Percentiles rank a stretch among this genome's conserved stretches.
Evolutionary conservation across 2,113 vertebrate species (phyloP).

Genomic region (Columbina picui): DNA sequence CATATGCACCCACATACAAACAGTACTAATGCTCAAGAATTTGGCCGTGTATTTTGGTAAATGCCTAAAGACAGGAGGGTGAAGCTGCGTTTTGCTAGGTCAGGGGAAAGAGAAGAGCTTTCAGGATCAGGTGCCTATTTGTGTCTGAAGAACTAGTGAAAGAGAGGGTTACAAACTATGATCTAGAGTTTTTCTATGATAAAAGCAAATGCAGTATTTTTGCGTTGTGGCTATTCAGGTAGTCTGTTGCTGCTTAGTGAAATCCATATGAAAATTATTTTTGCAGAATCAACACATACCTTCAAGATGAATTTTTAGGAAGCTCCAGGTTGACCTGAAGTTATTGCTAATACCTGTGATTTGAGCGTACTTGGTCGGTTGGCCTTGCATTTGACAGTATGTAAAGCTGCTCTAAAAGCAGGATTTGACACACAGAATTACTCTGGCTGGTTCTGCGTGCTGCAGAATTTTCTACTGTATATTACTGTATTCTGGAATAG

Average conservation of each 20-base stretch:
- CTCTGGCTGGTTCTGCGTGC: background rate
- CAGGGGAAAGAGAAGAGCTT: background rate
- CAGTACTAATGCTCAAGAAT: background rate
- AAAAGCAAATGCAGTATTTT: background rate
- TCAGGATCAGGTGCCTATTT: background rate
- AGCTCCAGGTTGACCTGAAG: background rate
- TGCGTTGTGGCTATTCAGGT: background rate
- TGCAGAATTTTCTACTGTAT: background rate
- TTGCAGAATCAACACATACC: accelerated
- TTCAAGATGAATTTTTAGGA: background rate
- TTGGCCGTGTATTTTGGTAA: background rate
- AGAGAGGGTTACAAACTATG: background rate
- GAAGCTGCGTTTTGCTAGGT: background rate
- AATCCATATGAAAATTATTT: background rate
- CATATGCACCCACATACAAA: accelerated
- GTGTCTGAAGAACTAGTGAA: background rate
- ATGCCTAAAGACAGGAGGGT: background rate
- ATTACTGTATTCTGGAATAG: background rate
- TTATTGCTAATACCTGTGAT: background rate
- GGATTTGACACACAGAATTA: background rate
- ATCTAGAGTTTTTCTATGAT: background rate
- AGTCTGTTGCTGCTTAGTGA: background rate
- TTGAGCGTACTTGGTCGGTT: background rate
- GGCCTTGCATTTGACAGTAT: background rate
- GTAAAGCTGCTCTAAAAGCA: background rate